Conservation (phyloP, 2,113 vertebrate species). For the Megaptera novaeangliae region DNA sequence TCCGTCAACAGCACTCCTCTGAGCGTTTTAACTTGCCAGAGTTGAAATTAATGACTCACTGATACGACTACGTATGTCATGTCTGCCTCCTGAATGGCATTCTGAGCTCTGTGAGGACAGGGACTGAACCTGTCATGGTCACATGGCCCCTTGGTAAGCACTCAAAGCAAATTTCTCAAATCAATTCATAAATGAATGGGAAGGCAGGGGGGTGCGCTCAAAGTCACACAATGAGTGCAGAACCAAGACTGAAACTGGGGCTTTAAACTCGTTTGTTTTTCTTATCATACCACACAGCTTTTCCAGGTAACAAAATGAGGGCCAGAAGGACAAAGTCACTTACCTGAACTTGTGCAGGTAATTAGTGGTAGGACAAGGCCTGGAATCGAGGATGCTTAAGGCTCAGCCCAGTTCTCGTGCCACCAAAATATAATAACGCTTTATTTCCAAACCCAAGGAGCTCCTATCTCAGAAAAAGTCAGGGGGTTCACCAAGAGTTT, state of each 20-base stretch:
- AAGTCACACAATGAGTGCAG: neutral
- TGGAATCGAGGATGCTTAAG: neutral
- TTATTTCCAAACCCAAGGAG: neutral
- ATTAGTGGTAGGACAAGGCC: neutral
- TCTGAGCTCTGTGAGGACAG: neutral
- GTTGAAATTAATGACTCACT: neutral
- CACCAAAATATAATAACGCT: neutral
- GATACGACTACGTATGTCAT: neutral
- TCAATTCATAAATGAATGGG: neutral
- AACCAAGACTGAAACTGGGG: neutral
- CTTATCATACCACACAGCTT: neutral
- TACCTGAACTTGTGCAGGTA: neutral
- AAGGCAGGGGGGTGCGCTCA: neutral
- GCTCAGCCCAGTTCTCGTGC: neutral
- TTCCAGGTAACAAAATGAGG: neutral
- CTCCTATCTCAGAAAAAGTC: neutral
- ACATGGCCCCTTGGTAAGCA: neutral
- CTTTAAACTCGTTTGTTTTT: neutral
- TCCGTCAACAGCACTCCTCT: neutral
- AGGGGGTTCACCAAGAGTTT: neutral
- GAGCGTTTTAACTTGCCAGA: neutral
- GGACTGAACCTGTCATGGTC: neutral
- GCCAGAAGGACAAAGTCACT: neutral
- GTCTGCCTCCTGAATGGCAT: neutral
- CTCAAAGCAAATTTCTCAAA: neutral